phyloP scores from a whole-genome alignment of 2,113 vertebrate genomes.

The Anas platyrhynchos region DNA sequence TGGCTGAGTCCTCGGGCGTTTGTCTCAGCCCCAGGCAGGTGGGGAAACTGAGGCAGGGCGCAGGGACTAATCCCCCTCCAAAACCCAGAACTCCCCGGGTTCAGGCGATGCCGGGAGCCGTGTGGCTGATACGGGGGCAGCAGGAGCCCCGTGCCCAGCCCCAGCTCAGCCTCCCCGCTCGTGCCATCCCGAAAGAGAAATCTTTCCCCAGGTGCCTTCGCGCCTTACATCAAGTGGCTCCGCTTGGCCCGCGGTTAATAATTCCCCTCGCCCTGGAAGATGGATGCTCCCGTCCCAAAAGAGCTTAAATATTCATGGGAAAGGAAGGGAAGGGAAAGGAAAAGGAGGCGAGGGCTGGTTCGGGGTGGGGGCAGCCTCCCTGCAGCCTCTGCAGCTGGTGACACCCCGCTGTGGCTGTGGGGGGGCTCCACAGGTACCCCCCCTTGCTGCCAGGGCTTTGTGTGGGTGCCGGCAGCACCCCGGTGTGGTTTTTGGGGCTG shows the following conservation, averaged over 20 bases:
- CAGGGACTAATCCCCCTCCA: neutral
- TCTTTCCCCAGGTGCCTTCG: slow-evolving; percentile 27
- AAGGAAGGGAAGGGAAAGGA: neutral
- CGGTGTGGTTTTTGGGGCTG: accelerated
- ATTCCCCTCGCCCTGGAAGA: slow-evolving; percentile 62
- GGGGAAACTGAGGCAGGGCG: neutral
- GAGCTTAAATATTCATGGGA: slow-evolving; percentile 60
- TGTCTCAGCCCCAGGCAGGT: neutral
- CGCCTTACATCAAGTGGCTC: slow-evolving; percentile 57
- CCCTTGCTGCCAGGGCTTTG: accelerated
- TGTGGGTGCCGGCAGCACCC: neutral
- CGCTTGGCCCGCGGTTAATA: slow-evolving; percentile 54
- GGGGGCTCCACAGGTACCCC: accelerated
- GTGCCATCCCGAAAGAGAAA: neutral
- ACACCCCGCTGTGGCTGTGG: accelerated
- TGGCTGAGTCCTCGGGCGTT: accelerated
- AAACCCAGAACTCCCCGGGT: neutral
- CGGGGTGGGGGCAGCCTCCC: neutral
- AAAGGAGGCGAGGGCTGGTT: neutral
- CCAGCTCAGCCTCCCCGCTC: accelerated
- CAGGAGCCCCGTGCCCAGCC: neutral
- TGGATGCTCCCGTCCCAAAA: neutral
- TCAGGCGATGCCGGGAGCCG: neutral
- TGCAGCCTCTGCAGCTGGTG: neutral
- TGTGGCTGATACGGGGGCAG: neutral